Evolutionary conservation across 2,888 invertebrate genomes (phyloP), one percentile per base, ranked within the genome.

Genomic region (Blera fallax): DNA sequence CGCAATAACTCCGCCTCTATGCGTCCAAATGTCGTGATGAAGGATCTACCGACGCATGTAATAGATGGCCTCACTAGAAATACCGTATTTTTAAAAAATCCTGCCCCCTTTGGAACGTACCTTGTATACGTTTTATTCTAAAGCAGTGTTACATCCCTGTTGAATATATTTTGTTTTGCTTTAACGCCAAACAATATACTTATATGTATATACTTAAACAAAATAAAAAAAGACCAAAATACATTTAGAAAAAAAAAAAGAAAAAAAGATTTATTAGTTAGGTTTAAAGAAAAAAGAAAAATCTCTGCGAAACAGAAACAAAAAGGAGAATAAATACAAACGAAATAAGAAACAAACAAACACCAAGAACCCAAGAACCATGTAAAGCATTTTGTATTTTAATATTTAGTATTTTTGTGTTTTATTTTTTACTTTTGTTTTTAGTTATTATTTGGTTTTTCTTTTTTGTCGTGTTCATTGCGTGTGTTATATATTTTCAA

Each of bases 201-300:
- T 54, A 21, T 21, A 37, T 58, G 58, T 58, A 58, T 14, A 54
- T 32, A 37, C 5, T 6, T 37, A 11, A 18, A 58, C 0, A 37
- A 58, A 37, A n/a, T 4, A 65, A 48, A 32, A 54, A 32, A 54
- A 32, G 54, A 50, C 32, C 24, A 65, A 65, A 50, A 50, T 65
- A 65, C 14, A 37, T 21, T 18, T 7, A 43, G n/a, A n/a, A n/a
- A n/a, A n/a, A n/a, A n/a, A n/a, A n/a, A n/a, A n/a, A n/a, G n/a
- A n/a, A n/a, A n/a, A 48, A 21, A 21, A 34, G n/a, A 48, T 11
- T 32, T 45, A 27, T 3, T 34, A 65, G 50, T 37, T 24, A 50
- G 34, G 34, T 6, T 34, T n/a, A 65, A 50, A n/a, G n/a, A n/a
- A n/a, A n/a, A n/a, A n/a, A n/a, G n/a, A n/a, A n/a, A 14, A 34